Conservation (phyloP, 2,113 vertebrate genomes). For the Podocnemis expansa region DNA sequence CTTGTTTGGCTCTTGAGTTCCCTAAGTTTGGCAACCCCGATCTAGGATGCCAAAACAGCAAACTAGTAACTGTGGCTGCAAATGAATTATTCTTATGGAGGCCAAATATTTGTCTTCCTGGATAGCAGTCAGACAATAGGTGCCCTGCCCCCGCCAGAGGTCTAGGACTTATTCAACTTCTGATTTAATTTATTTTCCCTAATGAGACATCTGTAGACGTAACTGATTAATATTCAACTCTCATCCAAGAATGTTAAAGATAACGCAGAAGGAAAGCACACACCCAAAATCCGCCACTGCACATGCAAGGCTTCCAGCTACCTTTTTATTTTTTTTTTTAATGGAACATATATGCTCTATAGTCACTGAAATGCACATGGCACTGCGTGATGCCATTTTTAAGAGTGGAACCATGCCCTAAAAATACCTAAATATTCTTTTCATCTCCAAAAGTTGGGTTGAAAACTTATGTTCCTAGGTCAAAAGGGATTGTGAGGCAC, state of each 20-base stretch:
- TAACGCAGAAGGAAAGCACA: accelerated
- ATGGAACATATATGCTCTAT: accelerated
- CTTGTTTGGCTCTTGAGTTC: no score
- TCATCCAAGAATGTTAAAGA: not conserved
- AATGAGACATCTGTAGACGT: not conserved
- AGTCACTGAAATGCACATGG: accelerated
- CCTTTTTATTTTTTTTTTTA: not conserved
- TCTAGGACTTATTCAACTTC: not conserved
- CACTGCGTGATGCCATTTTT: not conserved
- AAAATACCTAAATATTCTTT: not conserved
- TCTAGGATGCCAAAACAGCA: conserved; percentile 33
- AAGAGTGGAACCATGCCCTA: not conserved
- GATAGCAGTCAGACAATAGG: not conserved
- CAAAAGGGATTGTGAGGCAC: not conserved
- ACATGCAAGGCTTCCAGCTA: not conserved
- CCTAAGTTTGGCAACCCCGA: no score
- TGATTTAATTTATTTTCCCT: not conserved
- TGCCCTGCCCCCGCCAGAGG: not conserved
- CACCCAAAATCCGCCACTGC: not conserved
- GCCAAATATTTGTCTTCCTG: not conserved
- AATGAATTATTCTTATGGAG: not conserved
- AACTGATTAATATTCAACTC: not conserved
- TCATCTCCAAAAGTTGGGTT: not conserved
- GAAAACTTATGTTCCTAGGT: not conserved
- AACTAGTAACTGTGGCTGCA: conserved; percentile 22